Base-by-base conservation (phyloP, 2,113 vertebrate genomes). In the Antennarius striatus region DNA sequence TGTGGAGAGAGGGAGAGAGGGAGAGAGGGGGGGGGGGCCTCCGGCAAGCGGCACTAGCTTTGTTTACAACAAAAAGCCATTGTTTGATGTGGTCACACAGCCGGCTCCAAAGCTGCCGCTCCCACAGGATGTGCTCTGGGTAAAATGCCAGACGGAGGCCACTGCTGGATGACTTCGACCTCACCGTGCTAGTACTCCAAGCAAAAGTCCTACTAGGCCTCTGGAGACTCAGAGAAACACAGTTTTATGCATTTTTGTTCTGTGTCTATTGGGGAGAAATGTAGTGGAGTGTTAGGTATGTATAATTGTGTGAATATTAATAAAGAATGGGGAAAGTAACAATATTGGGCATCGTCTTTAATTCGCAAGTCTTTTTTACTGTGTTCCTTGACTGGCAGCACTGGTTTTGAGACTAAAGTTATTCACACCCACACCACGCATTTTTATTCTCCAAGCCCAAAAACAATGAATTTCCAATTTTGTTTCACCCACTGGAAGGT, bases 1-100 rank as follows among this genome's bases (percentile, higher is more conserved):
- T 15, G 64, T 69, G 76, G 64, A 56, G 49, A 69, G 77, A 66
- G 45, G 53, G 28, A 36, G 58, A 32, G 56, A 68, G 71, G 76
- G 68, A 46, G 56, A 16, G 52, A 64, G 68, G 82, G 74, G 54
- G 72, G 77, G 73, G 71, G 75, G 84, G 86, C 90, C 88, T 87
- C 82, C 84, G 88, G 91, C 91, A 91, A 86, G 80, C 91, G 89
- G 91, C 92, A 88, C 86, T 90, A 88, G 90, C 91, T 93, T 93
- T 93, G 92, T 93, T 93, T 91, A 93, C 91, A 90, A 91, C 91
- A 93, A 89, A 92, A 92, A 93, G 88, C 89, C 88, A 92, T 93
- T 93, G 92, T 92, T 92, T 93, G 90, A 92, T 93, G 92, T 92
- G 92, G 91, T 86, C 77, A 74, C 61, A 56, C 84, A 89, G 86